Base-by-base conservation (phyloP, 2,888 invertebrate species). In the Tipula confusa region DNA sequence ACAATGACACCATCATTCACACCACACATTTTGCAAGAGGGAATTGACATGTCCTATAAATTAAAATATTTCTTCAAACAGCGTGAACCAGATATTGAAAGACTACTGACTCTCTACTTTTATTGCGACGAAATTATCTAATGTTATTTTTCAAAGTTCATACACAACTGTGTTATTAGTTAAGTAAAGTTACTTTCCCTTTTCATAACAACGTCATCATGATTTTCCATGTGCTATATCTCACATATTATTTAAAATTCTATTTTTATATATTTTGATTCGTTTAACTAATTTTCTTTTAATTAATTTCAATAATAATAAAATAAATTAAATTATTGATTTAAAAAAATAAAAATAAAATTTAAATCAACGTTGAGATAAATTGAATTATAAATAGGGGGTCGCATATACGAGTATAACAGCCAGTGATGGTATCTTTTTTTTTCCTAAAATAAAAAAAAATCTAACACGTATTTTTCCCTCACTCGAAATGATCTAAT, bases 251-350 rank as follows among this genome's bases (percentile, higher is more conserved):
- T 24, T 64, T 2, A 64, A 64, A 11, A 64, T 24, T 64, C 64
- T 64, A 64, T 64, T 64, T 64, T 64, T 64, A 64, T 64, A 24
- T 43, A 43, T 43, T 43, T 43, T 64, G 64, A 64, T 6, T 64
- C 24, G 18, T n/a, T 64, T 24, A 64, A 64, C 24, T 64, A 64
- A 64, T 64, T 64, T 64, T 24, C 24, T 64, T 64, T 64, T 64
- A 64, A 64, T 64, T 64, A 64, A 64, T 64, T 64, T 64, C 64
- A 64, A 64, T 64, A 64, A 64, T 24, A 64, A 64, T 64, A 64
- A 64, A 64, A 48, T 18, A 43, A 64, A 64, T 64, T 64, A 64
- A 24, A 64, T 64, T 64, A 64, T 64, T 64, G 64, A 64, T 64
- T 64, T 64, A n/a, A n/a, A n/a, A n/a, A 43, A 43, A 43, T n/a